These are phyloP conservation scores for Epicauta chinensis DNA, from an alignment of 1,140 invertebrate genomes.

Conservation along the genomic window DNA sequence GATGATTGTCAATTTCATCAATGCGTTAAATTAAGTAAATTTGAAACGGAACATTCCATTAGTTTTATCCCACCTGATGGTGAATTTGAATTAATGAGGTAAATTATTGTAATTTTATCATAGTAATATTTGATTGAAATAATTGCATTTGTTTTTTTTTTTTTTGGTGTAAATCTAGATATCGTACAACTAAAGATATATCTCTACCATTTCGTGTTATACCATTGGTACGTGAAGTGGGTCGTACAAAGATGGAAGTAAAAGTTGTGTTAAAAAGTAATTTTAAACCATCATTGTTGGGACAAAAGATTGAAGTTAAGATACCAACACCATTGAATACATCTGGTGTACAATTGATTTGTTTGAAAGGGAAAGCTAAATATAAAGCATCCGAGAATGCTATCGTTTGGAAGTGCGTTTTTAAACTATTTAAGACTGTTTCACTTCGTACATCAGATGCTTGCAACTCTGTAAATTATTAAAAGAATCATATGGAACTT, in stretches of 20 bases:
- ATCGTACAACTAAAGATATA: conserved; percentile 99
- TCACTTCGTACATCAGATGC: too few relatives aligned
- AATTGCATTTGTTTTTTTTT: too few relatives aligned
- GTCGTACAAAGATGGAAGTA: conserved; percentile 99
- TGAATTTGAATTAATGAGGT: conserved; percentile 99
- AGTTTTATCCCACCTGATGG: conserved; percentile 99
- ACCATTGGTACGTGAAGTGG: conserved; percentile 95
- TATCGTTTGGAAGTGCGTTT: conserved; percentile 96
- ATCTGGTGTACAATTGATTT: conserved; percentile 97
- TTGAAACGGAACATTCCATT: conserved; percentile 99
- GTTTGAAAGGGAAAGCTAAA: conserved; percentile 98
- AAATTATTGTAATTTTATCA: conserved; percentile 7
- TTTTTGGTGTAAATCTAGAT: too few relatives aligned
- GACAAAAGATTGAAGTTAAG: conserved; percentile 99
- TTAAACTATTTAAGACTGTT: background rate
- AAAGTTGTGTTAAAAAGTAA: conserved; percentile 99
- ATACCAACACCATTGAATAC: conserved; percentile 99
- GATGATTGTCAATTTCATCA: conserved; percentile 99
- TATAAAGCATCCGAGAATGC: conserved; percentile 99
- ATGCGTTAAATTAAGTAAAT: conserved; percentile 99
- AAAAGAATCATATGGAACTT: too few relatives aligned
- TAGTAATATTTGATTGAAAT: background rate
- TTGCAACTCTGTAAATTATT: too few relatives aligned
- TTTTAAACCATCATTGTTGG: conserved; percentile 95
- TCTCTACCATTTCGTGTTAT: conserved; percentile 99